Evolutionary conservation across 2,888 invertebrate genomes (phyloP).

Genomic region (Anaspis maculata): DNA sequence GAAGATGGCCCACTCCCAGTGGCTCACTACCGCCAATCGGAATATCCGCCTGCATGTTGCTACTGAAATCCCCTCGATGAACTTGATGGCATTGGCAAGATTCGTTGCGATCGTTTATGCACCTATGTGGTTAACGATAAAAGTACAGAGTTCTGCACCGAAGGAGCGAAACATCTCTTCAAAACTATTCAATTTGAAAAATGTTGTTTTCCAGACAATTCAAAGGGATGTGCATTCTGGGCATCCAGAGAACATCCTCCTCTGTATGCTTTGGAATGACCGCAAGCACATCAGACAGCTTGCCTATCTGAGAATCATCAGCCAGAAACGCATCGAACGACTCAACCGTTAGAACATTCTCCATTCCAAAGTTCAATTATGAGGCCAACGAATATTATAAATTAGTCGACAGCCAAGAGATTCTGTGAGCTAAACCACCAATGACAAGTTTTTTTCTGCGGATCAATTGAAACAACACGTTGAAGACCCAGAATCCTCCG

Average conservation of each 20-base stretch:
- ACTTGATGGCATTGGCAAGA: constrained; percentile 6
- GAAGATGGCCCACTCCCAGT: constrained; percentile 9
- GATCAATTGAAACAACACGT: neutral
- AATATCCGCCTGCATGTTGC: constrained; percentile 16
- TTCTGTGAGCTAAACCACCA: neutral
- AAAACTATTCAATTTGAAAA: neutral
- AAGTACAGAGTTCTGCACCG: constrained; percentile 2
- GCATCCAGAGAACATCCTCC: neutral
- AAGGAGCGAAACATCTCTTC: constrained; percentile 6
- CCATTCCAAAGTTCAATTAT: neutral
- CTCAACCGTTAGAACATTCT: neutral
- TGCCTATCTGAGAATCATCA: neutral
- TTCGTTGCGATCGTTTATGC: constrained; percentile 17
- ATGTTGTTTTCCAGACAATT: neutral
- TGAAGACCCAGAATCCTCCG: neutral
- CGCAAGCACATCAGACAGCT: neutral
- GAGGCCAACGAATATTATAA: neutral
- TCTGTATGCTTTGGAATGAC: neutral
- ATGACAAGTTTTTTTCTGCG: neutral
- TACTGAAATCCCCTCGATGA: constrained; percentile 8
- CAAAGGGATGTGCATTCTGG: neutral
- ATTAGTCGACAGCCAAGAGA: neutral
- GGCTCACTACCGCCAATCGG: constrained; percentile 16
- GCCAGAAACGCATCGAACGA: neutral
- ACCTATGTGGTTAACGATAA: constrained; percentile 16